A percentile compares a stretch with the other conserved stretches of the same genome.
phyloP scores from a whole-genome alignment of 2,888 invertebrate species.

The Drosophila mulleri region DNA sequence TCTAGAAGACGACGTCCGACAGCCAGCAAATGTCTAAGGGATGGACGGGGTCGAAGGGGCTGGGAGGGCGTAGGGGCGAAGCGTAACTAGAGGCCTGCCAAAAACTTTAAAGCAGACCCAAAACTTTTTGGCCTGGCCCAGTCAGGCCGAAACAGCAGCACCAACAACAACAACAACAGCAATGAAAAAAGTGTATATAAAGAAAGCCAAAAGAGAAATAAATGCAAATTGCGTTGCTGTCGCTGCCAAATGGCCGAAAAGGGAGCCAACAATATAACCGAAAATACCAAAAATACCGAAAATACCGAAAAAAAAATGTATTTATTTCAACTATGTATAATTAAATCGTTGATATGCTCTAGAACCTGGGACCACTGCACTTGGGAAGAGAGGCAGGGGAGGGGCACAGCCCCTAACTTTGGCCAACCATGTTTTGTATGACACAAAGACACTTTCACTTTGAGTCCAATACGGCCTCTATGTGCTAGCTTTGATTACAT shows the following conservation, averaged over 20 bases:
- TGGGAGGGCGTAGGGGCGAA: neutral
- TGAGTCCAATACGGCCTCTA: neutral
- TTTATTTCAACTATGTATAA: conserved; percentile 63
- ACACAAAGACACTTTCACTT: conserved; percentile 47
- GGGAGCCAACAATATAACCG: conserved; percentile 50
- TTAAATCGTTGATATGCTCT: conserved; percentile 58
- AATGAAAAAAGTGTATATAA: neutral
- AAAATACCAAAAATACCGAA: conserved; percentile 52
- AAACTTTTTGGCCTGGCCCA: conserved; percentile 55
- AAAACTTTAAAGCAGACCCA: conserved; percentile 71
- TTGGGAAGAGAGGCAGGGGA: conserved; percentile 4
- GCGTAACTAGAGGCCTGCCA: conserved; percentile 49
- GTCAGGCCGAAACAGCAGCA: conserved; percentile 34
- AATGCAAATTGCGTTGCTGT: conserved; percentile 55
- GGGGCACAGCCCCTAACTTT: too few relatives aligned
- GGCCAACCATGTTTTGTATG: conserved; percentile 22
- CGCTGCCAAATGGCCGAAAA: conserved; percentile 62
- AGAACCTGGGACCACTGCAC: conserved; percentile 36
- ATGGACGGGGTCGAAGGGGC: neutral
- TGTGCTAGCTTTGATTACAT: conserved; percentile 4
- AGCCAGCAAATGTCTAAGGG: neutral
- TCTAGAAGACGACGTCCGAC: conserved; percentile 21
- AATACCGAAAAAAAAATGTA: conserved; percentile 3
- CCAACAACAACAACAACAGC: neutral
- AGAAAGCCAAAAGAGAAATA: conserved; percentile 12